A percentile compares a stretch with the other conserved stretches of the same genome.
phyloP scores from a whole-genome alignment of 2,797 vertebrate genomes.

The Clarias platycephalus region DNA sequence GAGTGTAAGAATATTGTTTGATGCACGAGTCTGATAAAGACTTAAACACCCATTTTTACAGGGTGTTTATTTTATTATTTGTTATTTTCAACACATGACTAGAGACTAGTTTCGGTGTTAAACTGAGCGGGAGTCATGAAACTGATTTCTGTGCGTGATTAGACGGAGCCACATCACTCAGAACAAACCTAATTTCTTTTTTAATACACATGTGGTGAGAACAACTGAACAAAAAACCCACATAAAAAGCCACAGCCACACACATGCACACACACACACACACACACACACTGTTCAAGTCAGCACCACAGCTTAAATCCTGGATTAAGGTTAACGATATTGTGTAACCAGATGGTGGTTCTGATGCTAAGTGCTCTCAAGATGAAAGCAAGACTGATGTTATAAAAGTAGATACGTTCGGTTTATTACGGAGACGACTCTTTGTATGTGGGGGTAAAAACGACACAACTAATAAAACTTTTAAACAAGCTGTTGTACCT shows the following conservation, averaged over 20 bases:
- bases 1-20: background rate
- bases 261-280: background rate
- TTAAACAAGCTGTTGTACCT: background rate
- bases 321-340: constrained; percentile 16
- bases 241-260: constrained; percentile 12
- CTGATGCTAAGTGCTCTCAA: background rate
- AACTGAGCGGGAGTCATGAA: background rate
- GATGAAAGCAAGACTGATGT: background rate
- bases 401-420: background rate
- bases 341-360: background rate
- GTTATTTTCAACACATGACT: background rate
- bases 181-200: background rate
- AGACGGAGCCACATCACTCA: constrained; percentile 1
- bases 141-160: background rate
- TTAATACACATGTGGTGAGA: constrained; percentile 1
- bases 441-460: background rate
- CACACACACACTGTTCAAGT: background rate
- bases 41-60: background rate
- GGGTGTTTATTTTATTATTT: background rate
- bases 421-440: constrained; percentile 18
- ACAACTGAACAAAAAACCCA: background rate
- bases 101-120: background rate
- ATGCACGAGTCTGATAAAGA: background rate
- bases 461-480: background rate
- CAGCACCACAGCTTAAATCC: background rate